Conservation (phyloP, 2,797 vertebrate genomes). For the Scarus forsteni region DNA sequence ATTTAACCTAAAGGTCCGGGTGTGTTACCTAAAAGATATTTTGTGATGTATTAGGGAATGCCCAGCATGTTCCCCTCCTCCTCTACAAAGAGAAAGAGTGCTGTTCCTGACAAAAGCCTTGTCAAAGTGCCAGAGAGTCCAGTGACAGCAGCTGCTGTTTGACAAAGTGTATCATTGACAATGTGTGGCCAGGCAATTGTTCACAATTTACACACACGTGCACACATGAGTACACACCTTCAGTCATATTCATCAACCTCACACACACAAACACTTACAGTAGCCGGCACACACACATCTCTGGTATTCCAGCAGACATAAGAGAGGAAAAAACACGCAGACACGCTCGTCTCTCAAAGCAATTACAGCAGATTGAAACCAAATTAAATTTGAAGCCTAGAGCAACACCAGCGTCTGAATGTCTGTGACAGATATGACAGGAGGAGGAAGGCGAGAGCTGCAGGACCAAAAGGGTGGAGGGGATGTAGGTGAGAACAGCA, state of each 20-base stretch:
- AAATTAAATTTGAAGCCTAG: constrained; percentile 87
- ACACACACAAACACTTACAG: constrained; percentile 9
- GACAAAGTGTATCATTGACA: constrained; percentile 76
- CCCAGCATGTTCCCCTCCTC: constrained; percentile 1
- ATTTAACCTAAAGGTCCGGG: constrained; percentile 87
- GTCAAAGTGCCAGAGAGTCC: constrained; percentile 63
- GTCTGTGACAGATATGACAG: constrained; percentile 81
- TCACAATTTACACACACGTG: constrained; percentile 51
- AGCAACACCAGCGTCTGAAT: constrained; percentile 79
- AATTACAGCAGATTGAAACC: constrained; percentile 88
- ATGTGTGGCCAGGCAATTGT: constrained; percentile 65
- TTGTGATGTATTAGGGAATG: constrained; percentile 48
- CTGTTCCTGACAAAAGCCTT: constrained; percentile 58
- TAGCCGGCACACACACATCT: constrained; percentile 19
- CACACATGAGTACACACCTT: constrained; percentile 57
- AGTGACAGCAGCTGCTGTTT: constrained; percentile 68
- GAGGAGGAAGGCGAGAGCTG: constrained; percentile 57
- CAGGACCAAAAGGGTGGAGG: constrained; percentile 52
- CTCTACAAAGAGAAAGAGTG: constrained; percentile 37
- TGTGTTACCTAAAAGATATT: constrained; percentile 56
- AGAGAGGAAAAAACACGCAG: constrained; percentile 76
- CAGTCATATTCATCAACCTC: constrained; percentile 30
- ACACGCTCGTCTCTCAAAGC: constrained; percentile 83
- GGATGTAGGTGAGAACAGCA: constrained; percentile 60
- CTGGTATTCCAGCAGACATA: constrained; percentile 55